A percentile compares a stretch with the other conserved stretches of the same genome.
These are phyloP conservation scores for Limnephilus auricula DNA, from an alignment of 2,888 invertebrate genomes.

Conservation along the genomic window DNA sequence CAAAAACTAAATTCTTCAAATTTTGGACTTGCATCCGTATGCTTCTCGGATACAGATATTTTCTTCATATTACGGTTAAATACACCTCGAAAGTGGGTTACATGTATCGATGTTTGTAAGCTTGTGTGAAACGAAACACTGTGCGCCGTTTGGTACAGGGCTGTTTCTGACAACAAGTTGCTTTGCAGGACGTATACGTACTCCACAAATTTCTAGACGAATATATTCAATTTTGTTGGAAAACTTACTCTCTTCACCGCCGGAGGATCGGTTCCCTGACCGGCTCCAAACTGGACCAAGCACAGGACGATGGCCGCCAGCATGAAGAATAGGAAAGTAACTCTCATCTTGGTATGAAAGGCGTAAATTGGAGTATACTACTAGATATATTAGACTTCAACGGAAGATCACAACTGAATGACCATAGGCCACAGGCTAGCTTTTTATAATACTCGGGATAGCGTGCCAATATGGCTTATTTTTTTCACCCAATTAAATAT, in stretches of 20 bases:
- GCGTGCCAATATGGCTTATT: conserved; percentile 2
- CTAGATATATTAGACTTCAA: neutral
- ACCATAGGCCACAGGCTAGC: neutral
- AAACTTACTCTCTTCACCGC: conserved; percentile 32
- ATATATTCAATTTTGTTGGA: neutral
- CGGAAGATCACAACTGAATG: neutral
- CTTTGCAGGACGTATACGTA: no score
- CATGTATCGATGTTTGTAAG: no score
- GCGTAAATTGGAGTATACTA: neutral
- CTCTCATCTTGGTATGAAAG: conserved; percentile 45
- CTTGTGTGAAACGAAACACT: no score
- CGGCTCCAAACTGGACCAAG: conserved; percentile 8
- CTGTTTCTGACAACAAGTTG: no score
- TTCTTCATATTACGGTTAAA: no score
- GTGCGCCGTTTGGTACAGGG: no score
- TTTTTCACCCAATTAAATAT: conserved; percentile 19
- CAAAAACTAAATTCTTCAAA: no score
- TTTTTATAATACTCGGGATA: neutral
- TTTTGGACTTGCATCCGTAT: no score
- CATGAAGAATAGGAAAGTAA: conserved; percentile 33
- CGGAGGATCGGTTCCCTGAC: neutral
- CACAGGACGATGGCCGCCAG: conserved; percentile 37
- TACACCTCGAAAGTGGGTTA: no score
- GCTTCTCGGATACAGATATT: no score
- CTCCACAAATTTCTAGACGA: no score